Evolutionary conservation across 1,140 invertebrate genomes (phyloP), one percentile per base, ranked within the genome.

Genomic region (Aphaenogaster rudis): DNA sequence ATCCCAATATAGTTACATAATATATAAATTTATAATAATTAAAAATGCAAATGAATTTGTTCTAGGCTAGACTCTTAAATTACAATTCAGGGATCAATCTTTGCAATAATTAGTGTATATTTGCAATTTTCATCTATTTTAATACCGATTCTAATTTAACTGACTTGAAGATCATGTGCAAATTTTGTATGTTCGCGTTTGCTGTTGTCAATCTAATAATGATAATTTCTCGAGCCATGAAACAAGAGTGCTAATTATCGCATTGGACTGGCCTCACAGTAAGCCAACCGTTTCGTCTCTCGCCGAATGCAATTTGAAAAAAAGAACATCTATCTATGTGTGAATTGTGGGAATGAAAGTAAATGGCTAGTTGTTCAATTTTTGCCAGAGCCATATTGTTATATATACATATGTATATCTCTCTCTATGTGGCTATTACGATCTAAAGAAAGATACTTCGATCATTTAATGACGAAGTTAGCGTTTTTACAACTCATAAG

Each of bases 271-370:
- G 74, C 67, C 82, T 91, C 39, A 80, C 54, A 50, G 36, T 67
- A 85, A 87, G 45, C 82, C 79, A 86, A 88, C 13, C 8, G 33
- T 85, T 86, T 85, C 69, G 69, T 63, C 64, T 85, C 66, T 80
- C 79, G 77, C 67, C 88, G 78, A 91, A 87, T 91, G 74, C 86
- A 88, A 88, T 36, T 33, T 86, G 39, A 66, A 59, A 74, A 81
- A 69, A 78, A 21, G n/a, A 76, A 59, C 36, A 88, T 81, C 33
- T 77, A 36, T 86, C 86, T 74, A 72, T 85, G 61, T 91, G 85
- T 89, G 86, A 91, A 64, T 91, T 88, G 87, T 91, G 79, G 69
- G 87, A 92, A 92, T 92, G 90, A 90, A 92, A 85, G 76, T 67
- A 80, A 92, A 85, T 66, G 87, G 87, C 74, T 92, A 91, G 76